Evolutionary conservation across 2,888 invertebrate species (phyloP).

Genomic region (Scaptomyza parva): DNA sequence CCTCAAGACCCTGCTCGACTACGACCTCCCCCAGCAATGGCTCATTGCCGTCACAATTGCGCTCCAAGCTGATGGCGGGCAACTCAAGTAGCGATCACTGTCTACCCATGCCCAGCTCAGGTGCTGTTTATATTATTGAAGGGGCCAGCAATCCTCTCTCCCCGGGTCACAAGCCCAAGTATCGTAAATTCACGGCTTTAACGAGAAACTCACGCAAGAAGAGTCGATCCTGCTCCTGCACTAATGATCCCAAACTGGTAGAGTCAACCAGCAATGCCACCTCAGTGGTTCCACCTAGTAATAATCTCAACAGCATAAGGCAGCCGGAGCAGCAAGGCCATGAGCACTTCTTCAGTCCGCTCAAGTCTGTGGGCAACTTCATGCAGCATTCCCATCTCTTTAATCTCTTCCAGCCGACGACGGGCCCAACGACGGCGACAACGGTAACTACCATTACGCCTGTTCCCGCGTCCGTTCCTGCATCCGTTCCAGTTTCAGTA

Average conservation of each 20-base stretch:
- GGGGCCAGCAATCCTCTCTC: conserved; percentile 67
- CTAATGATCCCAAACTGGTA: conserved; percentile 47
- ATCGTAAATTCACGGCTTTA: conserved; percentile 70
- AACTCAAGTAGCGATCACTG: conserved; percentile 64
- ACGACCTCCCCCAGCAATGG: conserved; percentile 61
- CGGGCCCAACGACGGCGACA: conserved; percentile 24
- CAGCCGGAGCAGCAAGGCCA: conserved; percentile 65
- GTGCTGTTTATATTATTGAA: conserved; percentile 78
- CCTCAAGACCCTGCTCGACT: conserved; percentile 57
- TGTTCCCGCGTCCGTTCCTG: conserved; percentile 5
- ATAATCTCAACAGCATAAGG: conserved; percentile 38
- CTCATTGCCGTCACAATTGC: conserved; percentile 52
- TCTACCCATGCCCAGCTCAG: conserved; percentile 53
- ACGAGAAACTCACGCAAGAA: conserved; percentile 62
- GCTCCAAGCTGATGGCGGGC: conserved; percentile 58
- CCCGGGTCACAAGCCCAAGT: conserved; percentile 80
- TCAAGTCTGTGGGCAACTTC: conserved; percentile 85
- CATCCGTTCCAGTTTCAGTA: conserved; percentile 8
- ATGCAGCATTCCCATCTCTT: conserved; percentile 85
- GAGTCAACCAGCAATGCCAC: conserved; percentile 2
- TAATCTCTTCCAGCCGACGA: conserved; percentile 80
- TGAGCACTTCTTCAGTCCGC: conserved; percentile 84
- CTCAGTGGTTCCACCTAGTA: conserved; percentile 30
- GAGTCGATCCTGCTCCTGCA: conserved; percentile 73
- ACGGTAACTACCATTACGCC: conserved; percentile 13